Evolutionary conservation across 2,113 vertebrate species (phyloP), one percentile per base, ranked within the genome.

Genomic region (Aphyosemion australe): DNA sequence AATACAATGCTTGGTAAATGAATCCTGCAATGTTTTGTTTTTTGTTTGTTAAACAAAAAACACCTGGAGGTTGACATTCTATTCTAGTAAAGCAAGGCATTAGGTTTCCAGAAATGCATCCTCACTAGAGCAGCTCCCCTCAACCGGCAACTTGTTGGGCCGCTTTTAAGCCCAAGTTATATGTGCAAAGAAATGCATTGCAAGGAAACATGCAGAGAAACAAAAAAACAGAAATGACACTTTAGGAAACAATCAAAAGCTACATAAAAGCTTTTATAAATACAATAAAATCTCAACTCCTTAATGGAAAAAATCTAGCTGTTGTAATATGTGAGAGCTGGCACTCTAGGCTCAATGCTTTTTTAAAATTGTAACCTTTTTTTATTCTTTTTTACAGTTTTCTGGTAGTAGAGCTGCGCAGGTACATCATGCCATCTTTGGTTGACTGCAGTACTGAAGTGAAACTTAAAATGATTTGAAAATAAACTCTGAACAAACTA

Each of bases 161-260:
- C 87, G 91, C 84, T 92, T 48, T 65, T 51, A 85, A 94, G 95
- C 95, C 95, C 90, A 83, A 93, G 80, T 95, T 95, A 95, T 92
- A 95, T 99, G 97, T 99, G 97, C 97, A 99, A 99, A 99, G 94
- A 98, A 98, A 98, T 95, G 97, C 97, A 96, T 97, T 94, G 96
- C 93, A 92, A 95, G 94, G 93, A 96, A 94, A 93, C 97, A 98
- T 98, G 97, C 97, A 97, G 94, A 95, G 94, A 93, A 87, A 78
- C 64, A 53, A 82, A 45, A 26, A 37, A 83, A 89, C 87, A 61
- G 80, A 83, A 84, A 96, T 94, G 92, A 95, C 94, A 94, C 90
- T 89, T 93, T 88, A 93, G 89, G 84, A 92, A 93, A 93, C 90
- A 92, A 94, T 87, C 92, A 90, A 94, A 95, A 95, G 94, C 94